Percentiles rank a stretch among this genome's conserved stretches.
Conservation (phyloP, 2,797 vertebrate genomes). For the Myotis vivesi region DNA sequence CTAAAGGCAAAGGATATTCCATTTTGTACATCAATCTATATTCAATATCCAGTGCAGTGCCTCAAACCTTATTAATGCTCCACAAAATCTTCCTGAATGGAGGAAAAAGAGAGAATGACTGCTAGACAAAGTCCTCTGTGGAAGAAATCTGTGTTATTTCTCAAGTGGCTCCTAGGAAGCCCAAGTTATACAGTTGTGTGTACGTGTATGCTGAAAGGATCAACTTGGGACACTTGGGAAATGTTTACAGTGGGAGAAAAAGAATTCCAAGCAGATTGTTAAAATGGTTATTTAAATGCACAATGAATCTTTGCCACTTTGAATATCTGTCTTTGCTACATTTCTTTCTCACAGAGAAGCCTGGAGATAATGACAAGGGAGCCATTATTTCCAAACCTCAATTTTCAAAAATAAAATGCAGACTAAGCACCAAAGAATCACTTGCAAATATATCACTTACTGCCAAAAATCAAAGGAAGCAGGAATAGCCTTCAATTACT, state of each 20-base stretch:
- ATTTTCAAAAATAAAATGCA: constrained; percentile 33
- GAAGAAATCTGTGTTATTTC: neutral
- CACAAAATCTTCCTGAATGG: neutral
- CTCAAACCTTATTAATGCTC: neutral
- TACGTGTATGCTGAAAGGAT: neutral
- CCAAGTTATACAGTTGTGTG: neutral
- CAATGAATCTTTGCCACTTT: constrained; percentile 30
- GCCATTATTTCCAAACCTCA: constrained; percentile 5
- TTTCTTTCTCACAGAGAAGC: constrained; percentile 9
- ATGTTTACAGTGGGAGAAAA: constrained; percentile 11
- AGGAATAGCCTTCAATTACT: neutral
- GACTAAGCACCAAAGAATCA: neutral
- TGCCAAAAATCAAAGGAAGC: neutral
- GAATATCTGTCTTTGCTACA: constrained; percentile 16
- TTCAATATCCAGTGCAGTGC: neutral
- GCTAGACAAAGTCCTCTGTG: neutral
- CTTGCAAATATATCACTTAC: neutral
- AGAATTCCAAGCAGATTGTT: constrained; percentile 42
- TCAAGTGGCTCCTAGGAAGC: neutral
- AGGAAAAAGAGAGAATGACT: neutral
- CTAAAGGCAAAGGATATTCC: neutral
- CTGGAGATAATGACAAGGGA: neutral
- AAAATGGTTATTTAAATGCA: constrained; percentile 50
- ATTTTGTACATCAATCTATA: neutral
- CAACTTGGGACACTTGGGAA: neutral